These are phyloP conservation scores for Drosophila triauraria DNA, from an alignment of 1,140 invertebrate species.

Conservation along the genomic window DNA sequence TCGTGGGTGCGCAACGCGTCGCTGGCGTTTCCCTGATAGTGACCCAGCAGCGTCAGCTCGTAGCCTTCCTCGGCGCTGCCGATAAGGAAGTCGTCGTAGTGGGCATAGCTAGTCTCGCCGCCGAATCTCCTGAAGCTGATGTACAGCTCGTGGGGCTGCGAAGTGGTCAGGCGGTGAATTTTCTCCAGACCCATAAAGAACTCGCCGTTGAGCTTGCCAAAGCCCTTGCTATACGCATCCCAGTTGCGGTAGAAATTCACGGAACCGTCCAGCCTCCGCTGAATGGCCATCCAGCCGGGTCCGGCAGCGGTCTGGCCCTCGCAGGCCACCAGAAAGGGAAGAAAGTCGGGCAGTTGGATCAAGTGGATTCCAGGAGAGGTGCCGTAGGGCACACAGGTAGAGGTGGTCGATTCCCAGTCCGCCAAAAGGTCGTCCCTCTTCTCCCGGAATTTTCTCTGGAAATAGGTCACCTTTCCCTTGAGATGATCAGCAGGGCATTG, in stretches of 20 bases:
- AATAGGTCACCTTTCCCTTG: slow-evolving; percentile 21
- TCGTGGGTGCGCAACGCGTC: slow-evolving; percentile 69
- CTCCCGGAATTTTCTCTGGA: slow-evolving; percentile 50
- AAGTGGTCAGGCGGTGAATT: slow-evolving; percentile 86
- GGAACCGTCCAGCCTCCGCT: slow-evolving; percentile 88
- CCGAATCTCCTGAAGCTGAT: slow-evolving; percentile 88
- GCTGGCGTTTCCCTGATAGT: slow-evolving; percentile 67
- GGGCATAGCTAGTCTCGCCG: slow-evolving; percentile 86
- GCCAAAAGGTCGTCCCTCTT: slow-evolving; percentile 67
- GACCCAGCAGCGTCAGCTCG: slow-evolving; percentile 88
- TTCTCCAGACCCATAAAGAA: slow-evolving; percentile 89
- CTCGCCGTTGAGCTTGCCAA: slow-evolving; percentile 88
- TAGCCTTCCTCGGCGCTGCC: slow-evolving; percentile 88
- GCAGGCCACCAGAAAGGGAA: slow-evolving; percentile 63
- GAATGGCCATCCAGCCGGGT: slow-evolving; percentile 88
- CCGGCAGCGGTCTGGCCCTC: slow-evolving; percentile 54
- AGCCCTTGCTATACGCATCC: slow-evolving; percentile 88
- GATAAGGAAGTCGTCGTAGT: slow-evolving; percentile 89
- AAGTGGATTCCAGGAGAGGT: slow-evolving; percentile 52
- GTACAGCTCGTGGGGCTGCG: slow-evolving; percentile 87
- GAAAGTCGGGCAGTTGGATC: slow-evolving; percentile 56
- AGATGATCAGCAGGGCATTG: slow-evolving; percentile 29
- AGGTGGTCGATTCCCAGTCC: slow-evolving; percentile 66
- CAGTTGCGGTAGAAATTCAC: slow-evolving; percentile 88
- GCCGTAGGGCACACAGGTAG: slow-evolving; percentile 53